phyloP scores from a whole-genome alignment of 2,113 vertebrate species.

The Passerina amoena region DNA sequence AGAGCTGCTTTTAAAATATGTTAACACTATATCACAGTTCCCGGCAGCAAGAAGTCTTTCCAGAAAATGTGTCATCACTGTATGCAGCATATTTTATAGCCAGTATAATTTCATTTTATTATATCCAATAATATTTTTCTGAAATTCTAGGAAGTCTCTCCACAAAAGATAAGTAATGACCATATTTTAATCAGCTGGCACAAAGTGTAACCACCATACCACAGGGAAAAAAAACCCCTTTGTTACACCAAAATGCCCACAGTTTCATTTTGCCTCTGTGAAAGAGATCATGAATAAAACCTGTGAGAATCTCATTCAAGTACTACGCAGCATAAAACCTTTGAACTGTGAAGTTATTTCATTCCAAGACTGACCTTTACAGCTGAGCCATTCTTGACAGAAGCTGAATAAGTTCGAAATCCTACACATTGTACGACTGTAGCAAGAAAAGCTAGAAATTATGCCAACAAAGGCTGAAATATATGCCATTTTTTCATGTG shows the following conservation, averaged over 20 bases:
- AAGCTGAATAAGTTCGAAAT: background rate
- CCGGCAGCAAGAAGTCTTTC: constrained; percentile 47
- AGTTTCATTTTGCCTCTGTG: background rate
- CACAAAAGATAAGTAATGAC: constrained; percentile 26
- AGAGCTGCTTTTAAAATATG: constrained; percentile 49
- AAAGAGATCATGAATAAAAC: background rate
- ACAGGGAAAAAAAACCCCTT: background rate
- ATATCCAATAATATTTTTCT: constrained; percentile 50
- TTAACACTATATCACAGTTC: constrained; percentile 49
- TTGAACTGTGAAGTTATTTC: background rate
- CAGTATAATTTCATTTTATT: constrained; percentile 36
- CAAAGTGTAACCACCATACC: background rate
- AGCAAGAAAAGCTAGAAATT: background rate
- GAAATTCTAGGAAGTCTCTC: constrained; percentile 54
- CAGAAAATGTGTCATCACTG: constrained; percentile 21
- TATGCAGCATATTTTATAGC: constrained; percentile 30
- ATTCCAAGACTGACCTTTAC: background rate
- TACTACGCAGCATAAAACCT: background rate
- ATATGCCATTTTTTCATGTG: background rate
- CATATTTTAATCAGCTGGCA: constrained; percentile 17
- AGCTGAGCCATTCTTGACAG: background rate
- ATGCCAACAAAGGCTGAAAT: background rate
- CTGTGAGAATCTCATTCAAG: background rate
- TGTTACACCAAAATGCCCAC: background rate
- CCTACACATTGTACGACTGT: background rate